Base-by-base conservation (phyloP, 2,888 invertebrate species). In the Hylaea fasciaria region DNA sequence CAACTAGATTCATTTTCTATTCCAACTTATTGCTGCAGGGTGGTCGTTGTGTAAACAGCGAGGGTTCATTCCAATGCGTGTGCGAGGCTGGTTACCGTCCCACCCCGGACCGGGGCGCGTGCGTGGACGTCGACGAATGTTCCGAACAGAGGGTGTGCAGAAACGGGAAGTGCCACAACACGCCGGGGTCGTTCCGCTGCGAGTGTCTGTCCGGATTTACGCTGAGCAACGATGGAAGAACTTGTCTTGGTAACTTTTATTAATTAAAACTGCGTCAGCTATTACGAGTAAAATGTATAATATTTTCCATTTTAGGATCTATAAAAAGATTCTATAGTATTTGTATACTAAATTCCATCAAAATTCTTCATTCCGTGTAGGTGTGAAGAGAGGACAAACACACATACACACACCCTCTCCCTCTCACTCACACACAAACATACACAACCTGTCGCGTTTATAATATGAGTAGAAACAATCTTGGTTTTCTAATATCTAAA, bases 31-130 rank as follows among this genome's bases (percentile, higher is more conserved):
- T 22, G 48, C n/a, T 10, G 4, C 93, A 95, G 81, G 97, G 97
- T 35, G 97, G 97, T 0, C 94, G 94, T 12, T 97, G 97, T 81
- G 93, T 96, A 56, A 97, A 97, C 87, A 95, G 95, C n/a, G 93
- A 94, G 22, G 97, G 97, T 0, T 97, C 97, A 0, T 97, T 97
- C 90, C 94, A 94, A 40, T 97, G 97, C 86, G 95, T 96, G 71
- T 97, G 97, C 84, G 95, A 96, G 58, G 94, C 94, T 5, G 97
- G 97, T 10, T 96, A 96, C 86, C 93, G 95, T 0, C 94, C 68
- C 85, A 94, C 74, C 93, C 95, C 62, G 0, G 87, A 79, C 59
- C 84, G 90, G 56, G 85, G 83, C 60, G 87, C 89, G 0, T 93
- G 93, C 71, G 76, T 82, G 0, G 92, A 92, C 74, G 91, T 93